Evolutionary conservation across 2,797 vertebrate species (phyloP).

Genomic region (Champsocephalus esox): DNA sequence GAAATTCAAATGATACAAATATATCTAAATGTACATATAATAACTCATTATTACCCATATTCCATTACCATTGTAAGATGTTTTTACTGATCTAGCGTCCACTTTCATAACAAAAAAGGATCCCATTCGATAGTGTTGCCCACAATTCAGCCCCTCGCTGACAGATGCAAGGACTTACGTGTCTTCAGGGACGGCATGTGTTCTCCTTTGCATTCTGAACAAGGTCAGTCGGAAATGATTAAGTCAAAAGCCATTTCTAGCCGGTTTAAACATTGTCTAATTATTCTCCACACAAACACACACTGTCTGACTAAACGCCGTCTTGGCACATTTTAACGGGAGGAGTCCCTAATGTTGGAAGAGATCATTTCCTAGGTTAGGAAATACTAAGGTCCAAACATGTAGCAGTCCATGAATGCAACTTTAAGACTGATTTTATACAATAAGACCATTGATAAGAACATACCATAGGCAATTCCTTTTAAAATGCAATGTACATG

Average conservation of each 20-base stretch:
- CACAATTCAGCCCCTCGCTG: neutral
- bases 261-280: neutral
- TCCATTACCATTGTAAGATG: no score
- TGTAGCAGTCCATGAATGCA: no score
- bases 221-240: neutral
- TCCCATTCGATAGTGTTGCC: neutral
- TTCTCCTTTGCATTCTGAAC: slow-evolving; percentile 23
- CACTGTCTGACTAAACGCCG: neutral
- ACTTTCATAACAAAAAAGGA: neutral
- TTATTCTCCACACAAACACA: neutral
- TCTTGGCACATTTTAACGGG: neutral
- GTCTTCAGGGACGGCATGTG: neutral
- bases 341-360: neutral
- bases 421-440: neutral
- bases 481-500: neutral
- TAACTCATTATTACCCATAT: no score
- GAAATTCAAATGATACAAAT: no score
- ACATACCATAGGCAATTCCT: neutral
- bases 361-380: neutral
- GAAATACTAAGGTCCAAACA: no score
- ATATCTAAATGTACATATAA: no score
- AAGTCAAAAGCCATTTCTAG: neutral
- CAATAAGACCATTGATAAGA: no score
- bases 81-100: neutral
- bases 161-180: neutral